Conservation (phyloP, 2,797 vertebrate genomes). For the Anguilla marmorata region DNA sequence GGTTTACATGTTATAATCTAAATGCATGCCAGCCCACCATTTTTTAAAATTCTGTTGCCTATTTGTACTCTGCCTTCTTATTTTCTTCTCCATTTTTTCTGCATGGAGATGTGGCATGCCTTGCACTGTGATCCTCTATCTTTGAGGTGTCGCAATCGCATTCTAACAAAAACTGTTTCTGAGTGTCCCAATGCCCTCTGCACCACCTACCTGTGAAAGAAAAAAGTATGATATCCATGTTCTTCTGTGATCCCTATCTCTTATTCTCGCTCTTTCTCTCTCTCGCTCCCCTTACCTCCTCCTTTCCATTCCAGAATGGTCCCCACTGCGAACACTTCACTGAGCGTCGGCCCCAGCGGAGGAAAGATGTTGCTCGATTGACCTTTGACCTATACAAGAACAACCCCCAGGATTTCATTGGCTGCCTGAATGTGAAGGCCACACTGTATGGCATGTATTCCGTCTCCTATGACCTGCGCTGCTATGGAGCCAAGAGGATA, state of each 20-base stretch:
- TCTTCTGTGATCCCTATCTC: not conserved
- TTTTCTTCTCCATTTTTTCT: not conserved
- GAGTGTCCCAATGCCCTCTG: not conserved
- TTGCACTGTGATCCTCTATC: not conserved
- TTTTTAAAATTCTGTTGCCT: not conserved
- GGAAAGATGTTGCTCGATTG: slow-evolving; percentile 84
- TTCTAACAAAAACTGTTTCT: not conserved
- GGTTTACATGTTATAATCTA: not conserved
- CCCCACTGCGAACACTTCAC: slow-evolving; percentile 58
- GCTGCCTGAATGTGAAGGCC: slow-evolving; percentile 87
- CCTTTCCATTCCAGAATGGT: slow-evolving; percentile 50
- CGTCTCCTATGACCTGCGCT: slow-evolving; percentile 86
- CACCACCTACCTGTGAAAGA: not conserved
- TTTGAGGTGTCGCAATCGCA: not conserved
- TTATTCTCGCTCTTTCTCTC: not conserved
- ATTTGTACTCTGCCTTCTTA: not conserved
- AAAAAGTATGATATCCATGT: not conserved
- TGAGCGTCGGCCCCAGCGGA: slow-evolving; percentile 54
- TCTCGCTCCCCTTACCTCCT: not conserved
- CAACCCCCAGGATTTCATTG: slow-evolving; percentile 85
- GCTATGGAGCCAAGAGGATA: slow-evolving; percentile 81
- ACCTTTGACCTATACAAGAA: slow-evolving; percentile 92
- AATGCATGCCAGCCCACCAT: not conserved
- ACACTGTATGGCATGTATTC: slow-evolving; percentile 85
- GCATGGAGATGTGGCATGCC: not conserved